These are phyloP conservation scores for Tupiocoris notatus DNA, from an alignment of 2,888 invertebrate genomes.

Conservation along the genomic window DNA sequence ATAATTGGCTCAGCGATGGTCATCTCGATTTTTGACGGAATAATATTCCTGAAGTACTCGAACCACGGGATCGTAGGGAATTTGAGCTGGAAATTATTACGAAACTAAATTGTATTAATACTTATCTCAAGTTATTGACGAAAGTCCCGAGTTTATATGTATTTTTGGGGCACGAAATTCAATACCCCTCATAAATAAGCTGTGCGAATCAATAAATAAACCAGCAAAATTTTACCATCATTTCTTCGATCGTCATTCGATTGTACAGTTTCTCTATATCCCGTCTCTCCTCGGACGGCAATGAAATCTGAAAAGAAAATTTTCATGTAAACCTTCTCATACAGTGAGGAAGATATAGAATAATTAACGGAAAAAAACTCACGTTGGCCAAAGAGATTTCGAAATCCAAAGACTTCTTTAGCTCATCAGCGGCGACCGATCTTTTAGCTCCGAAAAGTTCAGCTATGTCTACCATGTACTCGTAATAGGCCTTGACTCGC, in stretches of 20 bases:
- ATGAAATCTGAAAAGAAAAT: constrained; percentile 66
- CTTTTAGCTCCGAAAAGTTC: constrained; percentile 79
- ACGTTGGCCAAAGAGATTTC: constrained; percentile 91
- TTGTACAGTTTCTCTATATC: constrained; percentile 91
- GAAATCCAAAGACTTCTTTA: constrained; percentile 78
- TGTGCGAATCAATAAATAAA: neutral
- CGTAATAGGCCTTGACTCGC: constrained; percentile 80
- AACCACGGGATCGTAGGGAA: constrained; percentile 79
- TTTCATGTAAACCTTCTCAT: too few species aligned
- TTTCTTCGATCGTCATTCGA: constrained; percentile 77
- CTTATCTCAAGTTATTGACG: too few species aligned
- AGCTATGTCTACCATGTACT: constrained; percentile 85
- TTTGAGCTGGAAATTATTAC: constrained; percentile 58
- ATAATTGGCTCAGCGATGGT: constrained; percentile 73
- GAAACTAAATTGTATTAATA: neutral
- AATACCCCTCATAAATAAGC: too few species aligned
- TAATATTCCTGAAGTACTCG: constrained; percentile 77
- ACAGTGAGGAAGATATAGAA: neutral
- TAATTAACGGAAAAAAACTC: constrained; percentile 56
- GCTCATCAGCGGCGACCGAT: constrained; percentile 65
- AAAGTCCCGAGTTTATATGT: too few species aligned
- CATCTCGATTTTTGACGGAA: constrained; percentile 65
- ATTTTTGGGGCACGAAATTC: too few species aligned
- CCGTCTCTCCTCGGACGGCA: constrained; percentile 84
- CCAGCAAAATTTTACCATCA: too few species aligned